A percentile compares a stretch with the other conserved stretches of the same genome.
phyloP scores from a whole-genome alignment of 2,888 invertebrate genomes.

The Scelioninae gen. 1 region DNA sequence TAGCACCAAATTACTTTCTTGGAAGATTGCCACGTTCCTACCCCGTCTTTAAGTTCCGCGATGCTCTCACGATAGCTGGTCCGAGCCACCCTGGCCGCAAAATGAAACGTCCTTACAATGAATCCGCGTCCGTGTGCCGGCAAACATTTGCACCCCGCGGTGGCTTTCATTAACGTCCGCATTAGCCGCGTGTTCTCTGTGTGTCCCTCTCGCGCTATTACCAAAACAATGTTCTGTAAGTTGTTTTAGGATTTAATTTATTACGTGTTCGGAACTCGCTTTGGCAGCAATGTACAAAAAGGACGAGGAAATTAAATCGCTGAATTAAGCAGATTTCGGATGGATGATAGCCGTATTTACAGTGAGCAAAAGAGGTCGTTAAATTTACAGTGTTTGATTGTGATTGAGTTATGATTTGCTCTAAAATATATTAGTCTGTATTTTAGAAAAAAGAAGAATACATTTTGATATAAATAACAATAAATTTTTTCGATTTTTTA shows the following conservation, averaged over 20 bases:
- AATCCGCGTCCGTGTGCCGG: constrained; percentile 37
- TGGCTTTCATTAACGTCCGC: constrained; percentile 46
- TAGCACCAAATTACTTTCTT: constrained; percentile 79
- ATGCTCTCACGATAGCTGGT: constrained; percentile 63
- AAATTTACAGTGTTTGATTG: too few relatives aligned
- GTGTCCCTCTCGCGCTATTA: constrained; percentile 9
- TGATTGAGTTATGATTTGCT: too few relatives aligned
- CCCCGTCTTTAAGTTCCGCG: constrained; percentile 70
- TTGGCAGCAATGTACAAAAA: too few relatives aligned
- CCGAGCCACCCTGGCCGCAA: constrained; percentile 66
- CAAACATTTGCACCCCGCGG: constrained; percentile 51
- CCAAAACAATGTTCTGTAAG: constrained; percentile 11
- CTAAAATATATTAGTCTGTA: too few relatives aligned
- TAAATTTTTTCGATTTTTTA: too few relatives aligned
- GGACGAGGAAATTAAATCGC: too few relatives aligned
- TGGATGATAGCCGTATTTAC: too few relatives aligned
- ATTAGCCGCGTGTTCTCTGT: constrained; percentile 18
- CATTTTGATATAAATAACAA: too few relatives aligned
- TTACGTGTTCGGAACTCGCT: constrained; percentile 4
- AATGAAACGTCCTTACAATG: constrained; percentile 60
- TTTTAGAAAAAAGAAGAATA: too few relatives aligned
- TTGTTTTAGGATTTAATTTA: not conserved
- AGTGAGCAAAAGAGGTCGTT: too few relatives aligned
- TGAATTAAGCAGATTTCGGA: too few relatives aligned
- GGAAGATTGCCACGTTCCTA: constrained; percentile 75